A percentile compares a stretch with the other conserved stretches of the same genome.
These are phyloP conservation scores for Podotricha telesiphe DNA, from an alignment of 2,888 invertebrate species.

Conservation along the genomic window DNA sequence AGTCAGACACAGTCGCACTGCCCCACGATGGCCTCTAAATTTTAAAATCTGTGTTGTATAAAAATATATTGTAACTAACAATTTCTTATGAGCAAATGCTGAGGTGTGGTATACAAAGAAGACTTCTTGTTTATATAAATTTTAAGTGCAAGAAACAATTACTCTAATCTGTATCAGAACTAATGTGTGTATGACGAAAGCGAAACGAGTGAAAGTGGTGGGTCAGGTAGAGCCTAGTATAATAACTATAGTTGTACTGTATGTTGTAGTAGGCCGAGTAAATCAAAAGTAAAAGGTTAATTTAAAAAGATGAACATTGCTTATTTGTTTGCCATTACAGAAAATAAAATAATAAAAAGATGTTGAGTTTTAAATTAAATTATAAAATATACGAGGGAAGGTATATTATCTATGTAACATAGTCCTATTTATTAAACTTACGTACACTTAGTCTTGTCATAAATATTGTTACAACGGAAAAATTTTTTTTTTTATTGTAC, in stretches of 20 bases:
- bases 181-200: constrained; percentile 36
- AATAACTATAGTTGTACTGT: background rate
- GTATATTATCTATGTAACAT: no score
- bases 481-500: no score
- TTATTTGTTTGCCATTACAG: background rate
- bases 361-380: no score
- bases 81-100: background rate
- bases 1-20: no score
- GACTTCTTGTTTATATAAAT: constrained; percentile 20
- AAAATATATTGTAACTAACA: no score
- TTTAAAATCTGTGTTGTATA: no score
- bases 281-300: background rate
- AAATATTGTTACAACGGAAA: no score
- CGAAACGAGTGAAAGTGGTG: constrained; percentile 39
- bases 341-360: no score
- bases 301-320: background rate
- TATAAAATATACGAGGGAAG: no score
- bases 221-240: constrained; percentile 25
- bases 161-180: constrained; percentile 29
- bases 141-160: constrained; percentile 29
- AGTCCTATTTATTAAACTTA: no score
- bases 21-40: no score
- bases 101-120: background rate
- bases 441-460: no score
- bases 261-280: background rate